phyloP scores from a whole-genome alignment of 2,113 vertebrate genomes.

The Cyanoramphus novaezelandiae region DNA sequence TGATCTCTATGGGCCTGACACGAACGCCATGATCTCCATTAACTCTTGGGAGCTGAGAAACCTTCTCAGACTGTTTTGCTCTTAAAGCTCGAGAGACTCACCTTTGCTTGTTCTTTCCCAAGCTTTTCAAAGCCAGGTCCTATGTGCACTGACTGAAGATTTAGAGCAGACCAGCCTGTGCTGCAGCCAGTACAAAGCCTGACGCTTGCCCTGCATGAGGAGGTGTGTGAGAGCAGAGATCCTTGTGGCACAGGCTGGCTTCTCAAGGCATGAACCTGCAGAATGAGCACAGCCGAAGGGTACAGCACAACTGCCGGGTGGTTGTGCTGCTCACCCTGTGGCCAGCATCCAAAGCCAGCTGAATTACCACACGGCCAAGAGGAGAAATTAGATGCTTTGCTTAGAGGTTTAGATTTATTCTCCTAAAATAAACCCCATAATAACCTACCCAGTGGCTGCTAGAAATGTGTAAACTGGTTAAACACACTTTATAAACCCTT shows the following conservation, averaged over 20 bases:
- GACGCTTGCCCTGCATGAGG: not conserved
- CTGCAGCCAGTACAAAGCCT: not conserved
- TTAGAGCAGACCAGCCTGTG: not conserved
- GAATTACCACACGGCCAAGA: not conserved
- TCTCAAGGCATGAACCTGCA: not conserved
- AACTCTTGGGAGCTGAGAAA: not conserved
- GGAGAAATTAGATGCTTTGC: not conserved
- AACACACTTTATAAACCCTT: slow-evolving; percentile 52
- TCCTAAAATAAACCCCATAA: not conserved
- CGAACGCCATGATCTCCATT: not conserved
- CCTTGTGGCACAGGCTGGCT: not conserved
- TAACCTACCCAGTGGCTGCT: not conserved
- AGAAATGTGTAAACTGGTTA: slow-evolving; percentile 31
- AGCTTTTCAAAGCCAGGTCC: not conserved
- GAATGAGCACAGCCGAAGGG: not conserved
- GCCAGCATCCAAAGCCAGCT: not conserved
- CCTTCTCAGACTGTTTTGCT: not conserved
- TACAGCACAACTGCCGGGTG: not conserved
- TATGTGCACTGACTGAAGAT: not conserved
- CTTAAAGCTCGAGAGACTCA: slow-evolving; percentile 4
- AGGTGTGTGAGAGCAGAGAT: not conserved
- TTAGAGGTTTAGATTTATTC: slow-evolving; percentile 16
- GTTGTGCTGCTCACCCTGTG: not conserved
- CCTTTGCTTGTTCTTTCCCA: not conserved
- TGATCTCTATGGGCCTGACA: not conserved